Evolutionary conservation across 2,888 invertebrate species (phyloP).

Genomic region (Diaphora mendica): DNA sequence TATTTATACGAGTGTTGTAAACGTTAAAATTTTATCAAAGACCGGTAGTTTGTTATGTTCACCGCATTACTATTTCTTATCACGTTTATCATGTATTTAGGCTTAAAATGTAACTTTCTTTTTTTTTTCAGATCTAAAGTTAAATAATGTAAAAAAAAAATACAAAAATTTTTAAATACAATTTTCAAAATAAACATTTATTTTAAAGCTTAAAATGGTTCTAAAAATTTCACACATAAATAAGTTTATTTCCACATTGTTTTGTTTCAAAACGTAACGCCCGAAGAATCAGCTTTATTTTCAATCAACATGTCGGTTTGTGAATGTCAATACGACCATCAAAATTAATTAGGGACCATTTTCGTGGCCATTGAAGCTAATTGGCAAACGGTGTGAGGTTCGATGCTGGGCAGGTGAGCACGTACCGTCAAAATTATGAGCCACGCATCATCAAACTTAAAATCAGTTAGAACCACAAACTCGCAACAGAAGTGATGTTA

Average conservation of each 20-base stretch:
- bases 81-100: neutral
- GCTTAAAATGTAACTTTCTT: neutral
- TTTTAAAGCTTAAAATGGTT: neutral
- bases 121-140: neutral
- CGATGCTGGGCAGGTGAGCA: constrained; percentile 59
- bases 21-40: neutral
- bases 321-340: constrained; percentile 50
- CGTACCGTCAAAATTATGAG: constrained; percentile 47
- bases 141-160: neutral
- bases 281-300: constrained; percentile 25
- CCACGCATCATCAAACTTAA: constrained; percentile 44
- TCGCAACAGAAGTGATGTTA: constrained; percentile 11
- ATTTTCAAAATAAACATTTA: neutral
- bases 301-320: constrained; percentile 39
- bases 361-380: constrained; percentile 82
- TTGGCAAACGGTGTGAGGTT: constrained; percentile 74
- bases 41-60: neutral
- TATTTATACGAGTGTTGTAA: neutral
- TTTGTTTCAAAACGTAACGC: constrained; percentile 22
- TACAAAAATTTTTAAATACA: neutral
- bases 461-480: constrained; percentile 41
- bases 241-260: constrained; percentile 2
- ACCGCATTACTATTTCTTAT: neutral
- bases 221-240: neutral
- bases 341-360: constrained; percentile 67